Evolutionary conservation across 2,797 vertebrate genomes (phyloP), one percentile per base, ranked within the genome.

Genomic region (Myotis findleyi): DNA sequence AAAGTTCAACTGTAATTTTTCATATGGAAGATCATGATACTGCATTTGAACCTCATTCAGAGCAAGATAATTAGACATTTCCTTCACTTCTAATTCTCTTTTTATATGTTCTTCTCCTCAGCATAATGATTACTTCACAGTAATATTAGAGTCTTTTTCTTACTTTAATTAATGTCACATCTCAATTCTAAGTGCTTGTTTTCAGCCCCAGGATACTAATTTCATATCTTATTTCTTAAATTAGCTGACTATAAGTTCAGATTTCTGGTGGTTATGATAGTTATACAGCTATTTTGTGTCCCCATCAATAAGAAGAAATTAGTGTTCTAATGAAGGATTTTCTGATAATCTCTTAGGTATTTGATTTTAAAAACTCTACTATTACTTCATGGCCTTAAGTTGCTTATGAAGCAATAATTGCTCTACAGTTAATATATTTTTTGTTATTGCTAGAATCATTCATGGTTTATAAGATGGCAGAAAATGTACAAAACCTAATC

Each of bases 101-200:
- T 92, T 96, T 95, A 83, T 95, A 92, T 93, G 51, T 96, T 94
- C 93, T 93, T 53, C 82, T 94, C 93, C 82, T 94, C 93, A 94
- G 93, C 84, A 76, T 95, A 97, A 93, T 95, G 90, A 96, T 95
- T 95, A 88, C 64, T 93, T 86, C 87, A 17, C 14, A 92, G 93
- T 92, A 94, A 96, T 93, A 79, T 87, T 96, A 96, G 95, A 93
- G 83, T 94, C 71, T 49, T 92, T 91, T 75, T 30, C 84, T 95
- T 94, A 92, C 62, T 96, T 97, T 97, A 97, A 97, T 97, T 97
- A 97, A 97, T 96, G 95, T 93, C 97, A 96, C 90, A 83, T 97
- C 94, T 97, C 96, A 96, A 93, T 97, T 97, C 92, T 88, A 95
- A 97, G 84, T 92, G 93, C 93, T 95, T 96, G 77, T 96, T 97